A percentile compares a stretch with the other conserved stretches of the same genome.
phyloP scores from a whole-genome alignment of 2,888 invertebrate species.

The Drosophila prostipennis region DNA sequence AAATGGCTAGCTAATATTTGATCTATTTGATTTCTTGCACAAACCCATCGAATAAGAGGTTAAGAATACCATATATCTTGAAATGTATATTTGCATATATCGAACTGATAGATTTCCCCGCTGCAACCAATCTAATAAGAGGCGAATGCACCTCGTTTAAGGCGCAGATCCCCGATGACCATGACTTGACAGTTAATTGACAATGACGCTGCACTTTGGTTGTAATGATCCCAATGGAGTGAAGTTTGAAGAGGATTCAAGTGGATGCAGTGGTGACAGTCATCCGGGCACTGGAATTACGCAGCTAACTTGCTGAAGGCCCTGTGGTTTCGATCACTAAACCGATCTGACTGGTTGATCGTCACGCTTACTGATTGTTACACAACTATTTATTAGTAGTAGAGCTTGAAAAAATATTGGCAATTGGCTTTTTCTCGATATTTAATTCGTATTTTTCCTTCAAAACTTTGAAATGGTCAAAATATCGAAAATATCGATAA shows the following conservation, averaged over 20 bases:
- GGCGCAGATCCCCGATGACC: background rate
- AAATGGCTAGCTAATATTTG: too few relatives aligned
- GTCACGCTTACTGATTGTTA: background rate
- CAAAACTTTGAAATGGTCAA: too few relatives aligned
- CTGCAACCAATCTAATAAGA: background rate
- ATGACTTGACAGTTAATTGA: slow-evolving; percentile 9
- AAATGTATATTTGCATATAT: too few relatives aligned
- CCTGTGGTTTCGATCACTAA: background rate
- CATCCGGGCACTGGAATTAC: slow-evolving; percentile 3
- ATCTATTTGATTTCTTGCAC: too few relatives aligned
- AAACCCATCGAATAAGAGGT: too few relatives aligned
- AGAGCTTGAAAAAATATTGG: too few relatives aligned
- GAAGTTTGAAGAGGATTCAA: background rate
- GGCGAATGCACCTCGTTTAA: background rate
- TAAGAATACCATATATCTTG: too few relatives aligned
- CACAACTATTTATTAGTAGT: background rate
- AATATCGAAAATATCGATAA: too few relatives aligned
- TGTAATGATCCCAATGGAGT: slow-evolving; percentile 4
- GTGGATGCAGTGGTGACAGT: slow-evolving; percentile 5
- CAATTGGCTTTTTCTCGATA: too few relatives aligned
- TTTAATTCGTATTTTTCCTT: too few relatives aligned
- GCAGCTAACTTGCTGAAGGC: background rate
- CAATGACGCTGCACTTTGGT: slow-evolving; percentile 1
- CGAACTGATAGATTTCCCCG: background rate
- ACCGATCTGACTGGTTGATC: background rate